Base-by-base conservation (phyloP, 2,888 invertebrate species). In the Idaea dimidiata region DNA sequence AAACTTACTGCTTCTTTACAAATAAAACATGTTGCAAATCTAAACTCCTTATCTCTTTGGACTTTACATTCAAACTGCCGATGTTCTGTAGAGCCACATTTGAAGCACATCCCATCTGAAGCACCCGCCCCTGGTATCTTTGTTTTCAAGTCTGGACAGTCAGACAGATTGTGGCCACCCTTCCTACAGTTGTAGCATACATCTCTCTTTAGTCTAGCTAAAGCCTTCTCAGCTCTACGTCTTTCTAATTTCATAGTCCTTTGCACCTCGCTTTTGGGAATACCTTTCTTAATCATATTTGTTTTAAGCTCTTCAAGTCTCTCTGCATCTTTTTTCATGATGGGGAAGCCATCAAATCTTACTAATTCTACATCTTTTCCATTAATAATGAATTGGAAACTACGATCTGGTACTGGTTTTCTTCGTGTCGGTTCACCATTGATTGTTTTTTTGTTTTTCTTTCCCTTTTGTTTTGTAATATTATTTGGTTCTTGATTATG, bases 31-130 rank as follows among this genome's bases (percentile, higher is more conserved):
- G 94, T 95, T 0, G 98, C 98, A 89, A 95, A 97, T 79, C 96
- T 94, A 77, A 94, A 97, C 64, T 95, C 95, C 66, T 94, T 93
- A 55, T 93, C 93, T 71, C 89, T 94, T 53, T 94, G 94, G 0
- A 95, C 95, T 89, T 94, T 95, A 75, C 96, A 96, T 77, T 95
- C 94, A 79, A 94, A 95, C 75, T 96, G 95, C 14, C 94, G 94
- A 79, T 98, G 98, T 81, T 97, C 97, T 5, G 96, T 96, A 0
- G 97, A 97, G 0, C 98, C 98, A 86, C 98, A 98, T 84, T 97
- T 97, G 79, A 96, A 97, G 78, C 97, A 97, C 59, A 97, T 94
- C 7, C 96, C 96, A 59, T 94, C 94, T 6, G 91, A 93, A 0
- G 88, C 81, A 63, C 91, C 88, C 3, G 87, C 82, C 17, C 86